Evolutionary conservation across 2,113 vertebrate genomes (phyloP), one percentile per base, ranked within the genome.

Genomic region (Oostethus manadensis): DNA sequence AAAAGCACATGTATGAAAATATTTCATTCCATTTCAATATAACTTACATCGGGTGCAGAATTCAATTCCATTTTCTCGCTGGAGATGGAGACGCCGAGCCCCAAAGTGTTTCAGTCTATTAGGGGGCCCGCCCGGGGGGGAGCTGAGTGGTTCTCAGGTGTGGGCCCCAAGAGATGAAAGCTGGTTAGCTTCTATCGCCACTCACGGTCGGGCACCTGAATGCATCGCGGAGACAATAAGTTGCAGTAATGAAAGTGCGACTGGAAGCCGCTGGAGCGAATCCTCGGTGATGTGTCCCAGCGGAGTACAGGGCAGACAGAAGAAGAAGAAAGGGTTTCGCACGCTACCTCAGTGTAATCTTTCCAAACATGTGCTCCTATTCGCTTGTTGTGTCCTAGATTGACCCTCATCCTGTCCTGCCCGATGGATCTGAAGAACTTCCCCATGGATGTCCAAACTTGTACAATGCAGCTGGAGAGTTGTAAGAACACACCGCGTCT

Each of bases 381-480:
- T 43, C 4, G 9, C 20, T 23, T 56, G 57, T 2, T 51, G 29
- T 54, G 0, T 58, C 38, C 1, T 66, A 99, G 97, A 85, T 84
- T 99, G 81, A 99, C 97, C 51, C 90, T 99, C 75, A 99, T 93
- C 57, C 89, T 99, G 71, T 99, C 97, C 17, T 99, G 97, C 78
- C 97, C 97, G 5, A 99, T 99, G 97, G 97, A 99, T 78, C 86
- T 99, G 82, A 99, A 99, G 90, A 99, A 98, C 85, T 99, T 99
- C 80, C 97, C 97, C 1, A 99, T 99, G 97, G 97, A 99, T 63
- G 93, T 95, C 14, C 97, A 99, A 80, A 99, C 95, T 1, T 99
- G 97, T 60, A 96, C 93, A 0, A 99, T 99, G 96, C 97, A 99
- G 70, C 88, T 99, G 67, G 97, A 99, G 66, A 99, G 97, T 68